phyloP scores from a whole-genome alignment of 2,797 vertebrate species.

The Acipenser oxyrinchus region DNA sequence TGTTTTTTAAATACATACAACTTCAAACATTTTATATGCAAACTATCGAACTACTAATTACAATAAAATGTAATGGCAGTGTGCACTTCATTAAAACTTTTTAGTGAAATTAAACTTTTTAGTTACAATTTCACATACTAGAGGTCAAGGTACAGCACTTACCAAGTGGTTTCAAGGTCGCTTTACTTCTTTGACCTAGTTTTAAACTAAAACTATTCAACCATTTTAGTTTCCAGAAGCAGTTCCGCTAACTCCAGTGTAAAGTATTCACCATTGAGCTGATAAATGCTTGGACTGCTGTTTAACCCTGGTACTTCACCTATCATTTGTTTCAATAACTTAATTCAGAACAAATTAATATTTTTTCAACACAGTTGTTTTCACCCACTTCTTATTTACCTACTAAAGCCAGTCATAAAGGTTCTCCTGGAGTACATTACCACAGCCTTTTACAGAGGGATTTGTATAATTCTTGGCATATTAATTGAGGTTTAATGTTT shows the following conservation, averaged over 20 bases:
- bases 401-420: no score
- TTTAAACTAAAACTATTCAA: slow-evolving; percentile 39
- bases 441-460: no score
- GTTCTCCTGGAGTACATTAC: no score
- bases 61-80: neutral
- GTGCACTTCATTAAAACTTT: neutral
- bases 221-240: slow-evolving; percentile 31
- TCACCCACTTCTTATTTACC: no score
- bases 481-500: no score
- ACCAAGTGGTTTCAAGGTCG: slow-evolving; percentile 45
- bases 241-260: slow-evolving; percentile 29
- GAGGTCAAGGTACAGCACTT: slow-evolving; percentile 24
- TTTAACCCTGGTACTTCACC: slow-evolving; percentile 16
- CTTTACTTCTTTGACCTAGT: slow-evolving; percentile 27
- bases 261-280: slow-evolving; percentile 34
- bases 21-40: neutral
- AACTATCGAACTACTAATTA: neutral
- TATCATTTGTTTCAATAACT: neutral
- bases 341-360: no score
- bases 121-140: no score
- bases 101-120: neutral
- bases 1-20: no score
- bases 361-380: no score
- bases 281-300: slow-evolving; percentile 27
- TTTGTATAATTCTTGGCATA: no score